Percentiles rank a stretch among this genome's conserved stretches.
Conservation (phyloP, 2,888 invertebrate species). For the Cheilosia vernalis region DNA sequence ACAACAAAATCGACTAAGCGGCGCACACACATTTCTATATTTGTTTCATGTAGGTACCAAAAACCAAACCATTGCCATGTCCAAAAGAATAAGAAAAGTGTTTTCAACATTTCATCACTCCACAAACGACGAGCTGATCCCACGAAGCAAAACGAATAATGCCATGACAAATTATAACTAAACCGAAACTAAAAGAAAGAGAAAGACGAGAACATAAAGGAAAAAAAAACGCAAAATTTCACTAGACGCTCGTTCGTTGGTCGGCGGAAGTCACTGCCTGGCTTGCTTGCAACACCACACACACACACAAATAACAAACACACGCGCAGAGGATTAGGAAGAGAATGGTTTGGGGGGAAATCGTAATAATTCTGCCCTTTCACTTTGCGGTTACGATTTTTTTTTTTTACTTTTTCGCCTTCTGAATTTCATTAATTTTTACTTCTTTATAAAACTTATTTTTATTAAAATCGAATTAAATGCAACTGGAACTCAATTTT, state of each 20-base stretch:
- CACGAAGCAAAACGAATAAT: slow-evolving; percentile 19
- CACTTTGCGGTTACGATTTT: slow-evolving; percentile 64
- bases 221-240: slow-evolving; percentile 46
- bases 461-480: not conserved
- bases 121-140: slow-evolving; percentile 10
- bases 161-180: slow-evolving; percentile 40
- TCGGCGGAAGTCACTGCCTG: slow-evolving; percentile 48
- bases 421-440: slow-evolving; percentile 8
- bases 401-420: slow-evolving; percentile 19
- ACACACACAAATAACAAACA: slow-evolving; percentile 42
- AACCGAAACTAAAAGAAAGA: slow-evolving; percentile 43
- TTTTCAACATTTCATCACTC: slow-evolving; percentile 27
- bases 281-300: slow-evolving; percentile 25
- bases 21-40: slow-evolving; percentile 8
- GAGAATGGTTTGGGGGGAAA: slow-evolving; percentile 65
- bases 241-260: slow-evolving; percentile 53
- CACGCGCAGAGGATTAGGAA: slow-evolving; percentile 53
- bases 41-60: not conserved
- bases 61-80: not conserved
- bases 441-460: not conserved
- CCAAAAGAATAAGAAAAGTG: slow-evolving; percentile 9
- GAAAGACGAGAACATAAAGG: slow-evolving; percentile 38
- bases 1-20: slow-evolving; percentile 32
- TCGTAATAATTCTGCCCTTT: slow-evolving; percentile 67
- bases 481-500: not conserved